Evolutionary conservation across 2,113 vertebrate genomes (phyloP), one percentile per base, ranked within the genome.

Genomic region (Loxodonta africana): DNA sequence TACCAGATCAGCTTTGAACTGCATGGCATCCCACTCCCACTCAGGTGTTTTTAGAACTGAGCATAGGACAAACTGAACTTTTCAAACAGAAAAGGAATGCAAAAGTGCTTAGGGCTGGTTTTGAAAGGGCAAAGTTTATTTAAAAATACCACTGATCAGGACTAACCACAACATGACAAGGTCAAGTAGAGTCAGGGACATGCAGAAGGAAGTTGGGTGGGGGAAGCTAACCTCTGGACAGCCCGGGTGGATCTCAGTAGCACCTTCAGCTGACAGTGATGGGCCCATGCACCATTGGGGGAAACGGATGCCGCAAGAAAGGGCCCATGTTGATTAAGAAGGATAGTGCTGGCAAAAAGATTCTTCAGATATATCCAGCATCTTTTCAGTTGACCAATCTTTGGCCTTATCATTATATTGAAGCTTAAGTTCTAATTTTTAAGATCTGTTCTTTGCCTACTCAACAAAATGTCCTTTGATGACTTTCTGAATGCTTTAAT

Each of bases 41-140:
- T 26, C 8, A 6, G 17, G 63, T 94, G 95, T 96, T 97, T 98
- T 97, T 95, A 96, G 84, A 95, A 82, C 37, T 30, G 2, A 95
- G 60, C 53, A 95, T 18, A n/a, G 77, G 94, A 94, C 67, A 95
- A 94, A 92, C 48, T 81, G 94, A 97, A 97, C 84, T 95, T 97
- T 95, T 95, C 92, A 92, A 94, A 93, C n/a, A 88, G 84, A 25
- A 85, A 83, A 95, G 94, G 81, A 96, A 95, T 95, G 82, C 62
- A 80, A 93, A 88, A 95, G 69, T 86, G 92, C 93, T 95, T 92
- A 85, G 92, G 73, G 74, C 46, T 95, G 90, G 53, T 95, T 97
- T 97, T 95, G 95, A 98, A 97, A 98, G 95, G 97, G 95, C 90
- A 98, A 88, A 92, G 63, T 88, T 97, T 96, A 90, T 95, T 97